Conservation (phyloP, 2,888 invertebrate species). For the Magallana nippona region DNA sequence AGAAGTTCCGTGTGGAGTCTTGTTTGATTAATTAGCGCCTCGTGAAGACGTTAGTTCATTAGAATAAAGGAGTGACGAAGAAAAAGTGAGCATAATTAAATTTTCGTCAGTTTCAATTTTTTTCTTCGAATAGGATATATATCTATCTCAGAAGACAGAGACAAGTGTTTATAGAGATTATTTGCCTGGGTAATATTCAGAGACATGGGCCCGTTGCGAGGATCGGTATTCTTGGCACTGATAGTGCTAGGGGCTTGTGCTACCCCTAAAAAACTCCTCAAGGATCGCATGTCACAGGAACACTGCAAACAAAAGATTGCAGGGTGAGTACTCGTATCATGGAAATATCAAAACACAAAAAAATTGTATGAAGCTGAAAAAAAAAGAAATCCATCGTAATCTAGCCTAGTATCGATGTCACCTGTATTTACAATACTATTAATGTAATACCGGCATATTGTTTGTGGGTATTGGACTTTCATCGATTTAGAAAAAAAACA, state of each 20-base stretch:
- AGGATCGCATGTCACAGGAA: not conserved
- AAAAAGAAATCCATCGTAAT: no score
- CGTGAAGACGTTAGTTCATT: conserved; percentile 12
- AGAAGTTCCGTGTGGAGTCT: not conserved
- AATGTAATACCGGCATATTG: no score
- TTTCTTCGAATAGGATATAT: no score
- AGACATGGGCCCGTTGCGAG: not conserved
- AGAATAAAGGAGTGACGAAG: conserved; percentile 14
- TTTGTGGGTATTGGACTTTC: no score
- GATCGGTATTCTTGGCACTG: not conserved
- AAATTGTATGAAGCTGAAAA: no score
- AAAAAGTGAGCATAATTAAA: not conserved
- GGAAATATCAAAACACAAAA: no score
- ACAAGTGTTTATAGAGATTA: not conserved
- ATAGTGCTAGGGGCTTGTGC: not conserved
- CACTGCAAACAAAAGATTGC: conserved; percentile 12
- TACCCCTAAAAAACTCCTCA: not conserved
- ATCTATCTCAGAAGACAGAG: not conserved
- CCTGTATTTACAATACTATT: no score
- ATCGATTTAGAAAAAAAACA: no score
- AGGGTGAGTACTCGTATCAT: not conserved
- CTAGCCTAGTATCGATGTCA: no score
- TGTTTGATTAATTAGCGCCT: conserved; percentile 25
- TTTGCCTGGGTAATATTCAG: not conserved
- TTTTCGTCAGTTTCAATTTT: not conserved